These are phyloP conservation scores for Synodontis membranacea DNA, from an alignment of 2,113 vertebrate genomes.

Conservation along the genomic window DNA sequence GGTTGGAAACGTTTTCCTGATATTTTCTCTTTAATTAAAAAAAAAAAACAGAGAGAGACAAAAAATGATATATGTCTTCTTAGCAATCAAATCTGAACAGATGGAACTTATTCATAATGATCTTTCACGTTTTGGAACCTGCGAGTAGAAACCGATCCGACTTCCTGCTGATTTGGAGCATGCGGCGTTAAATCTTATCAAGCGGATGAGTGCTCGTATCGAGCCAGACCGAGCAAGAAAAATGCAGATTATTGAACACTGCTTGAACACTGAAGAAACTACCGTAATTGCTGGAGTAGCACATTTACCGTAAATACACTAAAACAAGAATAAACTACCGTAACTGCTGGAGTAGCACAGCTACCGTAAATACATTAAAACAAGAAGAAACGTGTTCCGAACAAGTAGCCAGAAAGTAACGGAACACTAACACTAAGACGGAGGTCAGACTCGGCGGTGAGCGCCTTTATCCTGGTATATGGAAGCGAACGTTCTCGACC, in stretches of 20 bases:
- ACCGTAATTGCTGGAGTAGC: no score
- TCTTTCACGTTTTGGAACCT: neutral
- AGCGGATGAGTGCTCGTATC: neutral
- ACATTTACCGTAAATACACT: no score
- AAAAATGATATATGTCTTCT: neutral
- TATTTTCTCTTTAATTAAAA: neutral
- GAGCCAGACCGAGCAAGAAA: conserved; percentile 2
- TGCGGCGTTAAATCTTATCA: neutral
- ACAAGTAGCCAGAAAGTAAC: neutral
- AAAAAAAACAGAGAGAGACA: neutral
- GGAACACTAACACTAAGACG: conserved; percentile 61
- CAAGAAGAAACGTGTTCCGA: neutral
- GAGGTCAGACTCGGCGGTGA: conserved; percentile 64
- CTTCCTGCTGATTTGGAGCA: neutral
- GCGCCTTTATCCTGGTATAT: conserved; percentile 55
- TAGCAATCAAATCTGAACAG: neutral
- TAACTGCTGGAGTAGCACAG: no score
- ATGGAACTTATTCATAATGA: neutral
- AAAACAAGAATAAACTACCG: no score
- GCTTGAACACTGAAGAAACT: neutral
- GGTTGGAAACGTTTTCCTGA: neutral
- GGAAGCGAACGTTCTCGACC: conserved; percentile 60
- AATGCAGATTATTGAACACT: neutral
- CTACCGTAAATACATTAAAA: neutral
- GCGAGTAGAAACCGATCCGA: neutral